A percentile compares a stretch with the other conserved stretches of the same genome.
These are phyloP conservation scores for Scaeva pyrastri DNA, from an alignment of 2,888 invertebrate genomes.

Conservation along the genomic window DNA sequence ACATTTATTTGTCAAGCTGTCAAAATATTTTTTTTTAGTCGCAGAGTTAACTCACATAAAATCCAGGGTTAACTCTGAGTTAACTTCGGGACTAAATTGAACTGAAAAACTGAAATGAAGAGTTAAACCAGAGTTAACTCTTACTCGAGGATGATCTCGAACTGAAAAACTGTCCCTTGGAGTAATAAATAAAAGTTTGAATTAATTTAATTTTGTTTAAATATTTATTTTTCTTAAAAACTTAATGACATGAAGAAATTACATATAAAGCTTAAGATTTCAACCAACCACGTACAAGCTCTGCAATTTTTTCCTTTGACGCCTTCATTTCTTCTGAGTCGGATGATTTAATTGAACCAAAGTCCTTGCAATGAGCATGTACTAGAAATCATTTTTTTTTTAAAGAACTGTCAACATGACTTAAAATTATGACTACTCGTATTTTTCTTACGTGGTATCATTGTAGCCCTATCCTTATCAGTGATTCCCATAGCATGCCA, in stretches of 20 bases:
- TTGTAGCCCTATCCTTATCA: constrained; percentile 79
- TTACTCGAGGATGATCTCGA: no score
- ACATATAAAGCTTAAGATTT: constrained; percentile 34
- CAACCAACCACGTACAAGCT: constrained; percentile 81
- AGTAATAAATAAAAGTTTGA: no score
- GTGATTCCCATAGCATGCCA: constrained; percentile 85
- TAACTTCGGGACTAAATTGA: no score
- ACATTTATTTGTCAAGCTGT: no score
- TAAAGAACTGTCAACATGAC: not conserved
- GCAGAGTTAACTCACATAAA: no score
- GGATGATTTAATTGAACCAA: constrained; percentile 79
- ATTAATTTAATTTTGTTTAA: no score
- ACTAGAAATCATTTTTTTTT: constrained; percentile 73
- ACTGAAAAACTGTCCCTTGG: no score
- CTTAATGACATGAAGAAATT: not conserved
- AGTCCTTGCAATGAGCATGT: constrained; percentile 82
- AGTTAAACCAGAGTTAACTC: no score
- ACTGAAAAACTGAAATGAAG: no score
- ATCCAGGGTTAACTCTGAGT: no score
- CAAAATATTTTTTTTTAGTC: no score
- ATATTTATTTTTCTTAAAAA: not conserved
- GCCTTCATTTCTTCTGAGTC: constrained; percentile 80
- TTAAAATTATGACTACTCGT: not conserved
- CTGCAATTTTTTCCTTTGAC: constrained; percentile 80
- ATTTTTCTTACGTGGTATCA: constrained; percentile 80